A percentile compares a stretch with the other conserved stretches of the same genome.
These are phyloP conservation scores for Perccottus glenii DNA, from an alignment of 2,113 vertebrate species.

Conservation along the genomic window DNA sequence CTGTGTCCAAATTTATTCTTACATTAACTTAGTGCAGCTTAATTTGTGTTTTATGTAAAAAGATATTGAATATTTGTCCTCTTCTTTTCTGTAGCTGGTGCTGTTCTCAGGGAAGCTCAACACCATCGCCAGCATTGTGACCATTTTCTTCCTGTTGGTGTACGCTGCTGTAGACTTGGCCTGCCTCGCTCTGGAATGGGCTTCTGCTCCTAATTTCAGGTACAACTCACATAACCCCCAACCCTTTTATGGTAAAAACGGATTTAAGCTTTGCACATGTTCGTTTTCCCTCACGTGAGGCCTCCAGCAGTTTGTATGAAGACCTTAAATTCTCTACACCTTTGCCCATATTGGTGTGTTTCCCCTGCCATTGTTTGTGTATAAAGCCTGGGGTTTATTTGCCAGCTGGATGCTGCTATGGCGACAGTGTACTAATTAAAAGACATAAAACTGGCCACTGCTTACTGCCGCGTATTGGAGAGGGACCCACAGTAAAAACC, in stretches of 20 bases:
- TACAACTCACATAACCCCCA: conserved; percentile 26
- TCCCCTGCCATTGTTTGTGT: conserved; percentile 36
- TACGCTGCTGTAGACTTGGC: conserved; percentile 90
- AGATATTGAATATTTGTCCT: background rate
- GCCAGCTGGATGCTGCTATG: conserved; percentile 53
- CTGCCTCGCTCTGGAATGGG: conserved; percentile 90
- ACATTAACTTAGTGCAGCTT: too few relatives aligned
- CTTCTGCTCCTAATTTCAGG: conserved; percentile 90
- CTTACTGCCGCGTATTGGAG: conserved; percentile 47
- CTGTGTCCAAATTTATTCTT: too few relatives aligned
- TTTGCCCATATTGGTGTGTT: conserved; percentile 1
- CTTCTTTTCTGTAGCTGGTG: conserved; percentile 49
- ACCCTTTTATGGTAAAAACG: background rate
- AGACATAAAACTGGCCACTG: conserved; percentile 68
- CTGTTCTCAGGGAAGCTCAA: conserved; percentile 80
- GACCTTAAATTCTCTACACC: background rate
- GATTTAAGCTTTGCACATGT: conserved; percentile 1
- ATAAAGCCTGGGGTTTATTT: conserved; percentile 34
- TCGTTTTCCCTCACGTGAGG: conserved; percentile 6
- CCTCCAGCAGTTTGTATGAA: background rate
- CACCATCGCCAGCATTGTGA: conserved; percentile 90
- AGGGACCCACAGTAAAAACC: conserved; percentile 50
- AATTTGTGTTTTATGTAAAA: too few relatives aligned
- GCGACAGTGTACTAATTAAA: conserved; percentile 68
- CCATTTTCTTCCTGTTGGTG: conserved; percentile 91